phyloP scores from a whole-genome alignment of 2,797 vertebrate species.

The Cossypha caffra region DNA sequence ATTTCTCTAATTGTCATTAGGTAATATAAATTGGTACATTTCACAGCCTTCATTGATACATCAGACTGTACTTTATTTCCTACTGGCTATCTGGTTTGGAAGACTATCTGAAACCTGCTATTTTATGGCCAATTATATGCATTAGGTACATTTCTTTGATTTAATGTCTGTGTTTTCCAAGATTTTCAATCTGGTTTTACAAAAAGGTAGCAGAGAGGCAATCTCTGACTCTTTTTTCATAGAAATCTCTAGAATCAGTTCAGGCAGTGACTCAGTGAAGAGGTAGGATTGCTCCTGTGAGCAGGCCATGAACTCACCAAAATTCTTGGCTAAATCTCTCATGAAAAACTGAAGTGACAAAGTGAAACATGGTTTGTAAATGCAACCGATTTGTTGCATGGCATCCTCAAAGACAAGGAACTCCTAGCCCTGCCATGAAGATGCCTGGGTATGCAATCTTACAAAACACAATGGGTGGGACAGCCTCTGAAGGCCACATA shows the following conservation, averaged over 20 bases:
- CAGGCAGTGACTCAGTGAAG: not conserved
- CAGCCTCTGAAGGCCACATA: not conserved
- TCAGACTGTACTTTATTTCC: conserved; percentile 4
- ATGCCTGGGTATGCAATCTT: not conserved
- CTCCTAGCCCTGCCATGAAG: not conserved
- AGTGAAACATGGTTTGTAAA: not conserved
- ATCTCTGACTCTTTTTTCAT: not conserved
- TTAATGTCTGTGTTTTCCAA: not conserved
- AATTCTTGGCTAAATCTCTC: not conserved
- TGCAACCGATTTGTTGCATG: not conserved
- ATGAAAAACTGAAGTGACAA: not conserved
- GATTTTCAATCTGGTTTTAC: not conserved
- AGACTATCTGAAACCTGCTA: not conserved
- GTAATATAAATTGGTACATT: conserved; percentile 25
- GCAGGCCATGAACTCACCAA: not conserved
- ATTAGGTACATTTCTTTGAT: not conserved
- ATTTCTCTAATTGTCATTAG: conserved; percentile 39
- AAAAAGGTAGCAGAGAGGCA: not conserved
- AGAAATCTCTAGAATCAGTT: not conserved
- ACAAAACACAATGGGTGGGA: not conserved
- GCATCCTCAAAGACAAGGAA: not conserved
- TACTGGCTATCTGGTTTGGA: not conserved
- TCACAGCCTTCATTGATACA: conserved; percentile 19
- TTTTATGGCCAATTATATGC: not conserved
- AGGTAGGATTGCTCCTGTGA: not conserved